Conservation (phyloP, 2,113 vertebrate species). For the Solea solea region DNA sequence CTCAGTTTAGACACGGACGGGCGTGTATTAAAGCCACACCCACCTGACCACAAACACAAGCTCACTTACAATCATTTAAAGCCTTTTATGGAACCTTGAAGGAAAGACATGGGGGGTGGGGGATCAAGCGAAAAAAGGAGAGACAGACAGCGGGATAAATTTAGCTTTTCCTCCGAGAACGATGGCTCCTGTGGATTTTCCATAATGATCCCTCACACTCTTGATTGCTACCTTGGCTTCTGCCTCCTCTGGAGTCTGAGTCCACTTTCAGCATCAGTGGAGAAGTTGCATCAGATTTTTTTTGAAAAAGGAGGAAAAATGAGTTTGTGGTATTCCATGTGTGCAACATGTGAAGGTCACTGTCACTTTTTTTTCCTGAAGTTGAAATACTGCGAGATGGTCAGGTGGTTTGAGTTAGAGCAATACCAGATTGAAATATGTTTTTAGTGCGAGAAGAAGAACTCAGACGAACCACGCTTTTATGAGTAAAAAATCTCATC, state of each 20-base stretch:
- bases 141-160: constrained; percentile 47
- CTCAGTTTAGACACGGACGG: constrained; percentile 40
- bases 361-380: constrained; percentile 2
- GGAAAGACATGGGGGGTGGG: constrained; percentile 3
- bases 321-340: constrained; percentile 23
- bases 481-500: too few species aligned
- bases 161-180: constrained; percentile 61
- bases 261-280: constrained; percentile 38
- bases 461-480: too few species aligned
- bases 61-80: constrained; percentile 15
- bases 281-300: constrained; percentile 70
- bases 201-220: constrained; percentile 64
- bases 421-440: too few species aligned
- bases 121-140: constrained; percentile 12
- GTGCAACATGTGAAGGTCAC: constrained; percentile 19
- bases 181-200: constrained; percentile 67
- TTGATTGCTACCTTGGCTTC: constrained; percentile 71
- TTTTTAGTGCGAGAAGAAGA: too few species aligned
- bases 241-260: not conserved
- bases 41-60: constrained; percentile 54
- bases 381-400: not conserved
- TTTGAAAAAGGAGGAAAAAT: not conserved
- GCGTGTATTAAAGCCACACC: constrained; percentile 50
- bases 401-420: not conserved
- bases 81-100: constrained; percentile 33